These are phyloP conservation scores for Gymnocypris eckloni DNA, from an alignment of 2,797 vertebrate genomes.

Conservation along the genomic window DNA sequence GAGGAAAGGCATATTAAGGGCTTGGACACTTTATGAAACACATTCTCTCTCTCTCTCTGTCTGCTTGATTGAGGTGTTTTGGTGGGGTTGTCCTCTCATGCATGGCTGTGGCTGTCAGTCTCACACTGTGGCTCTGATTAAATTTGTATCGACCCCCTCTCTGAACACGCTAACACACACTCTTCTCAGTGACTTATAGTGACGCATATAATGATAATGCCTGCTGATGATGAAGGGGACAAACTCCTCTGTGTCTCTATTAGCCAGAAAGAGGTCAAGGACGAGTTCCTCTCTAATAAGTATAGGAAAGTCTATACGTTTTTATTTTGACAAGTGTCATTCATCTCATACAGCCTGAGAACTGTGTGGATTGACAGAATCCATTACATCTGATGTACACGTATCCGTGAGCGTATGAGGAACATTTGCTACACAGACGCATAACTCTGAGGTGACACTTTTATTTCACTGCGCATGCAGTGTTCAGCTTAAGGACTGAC, in stretches of 20 bases:
- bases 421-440: neutral
- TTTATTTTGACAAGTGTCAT: slow-evolving; percentile 9
- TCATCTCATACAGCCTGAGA: slow-evolving; percentile 9
- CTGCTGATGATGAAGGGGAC: slow-evolving; percentile 32
- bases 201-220: neutral
- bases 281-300: slow-evolving; percentile 36
- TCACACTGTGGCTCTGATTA: slow-evolving; percentile 48
- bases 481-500: neutral
- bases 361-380: slow-evolving; percentile 12
- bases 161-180: slow-evolving; percentile 22
- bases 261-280: slow-evolving; percentile 30
- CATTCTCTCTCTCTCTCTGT: neutral
- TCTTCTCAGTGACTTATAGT: slow-evolving; percentile 19
- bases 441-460: neutral
- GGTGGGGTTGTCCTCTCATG: slow-evolving; percentile 33
- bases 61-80: slow-evolving; percentile 42
- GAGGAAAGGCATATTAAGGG: slow-evolving; percentile 17
- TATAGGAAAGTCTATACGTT: neutral
- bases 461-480: neutral
- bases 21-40: neutral
- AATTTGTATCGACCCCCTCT: slow-evolving; percentile 38
- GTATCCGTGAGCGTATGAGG: neutral
- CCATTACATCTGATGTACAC: slow-evolving; percentile 18
- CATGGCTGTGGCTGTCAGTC: slow-evolving; percentile 45
- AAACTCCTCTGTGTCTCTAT: neutral